phyloP scores from a whole-genome alignment of 2,888 invertebrate species.

The Tenthredo livida region DNA sequence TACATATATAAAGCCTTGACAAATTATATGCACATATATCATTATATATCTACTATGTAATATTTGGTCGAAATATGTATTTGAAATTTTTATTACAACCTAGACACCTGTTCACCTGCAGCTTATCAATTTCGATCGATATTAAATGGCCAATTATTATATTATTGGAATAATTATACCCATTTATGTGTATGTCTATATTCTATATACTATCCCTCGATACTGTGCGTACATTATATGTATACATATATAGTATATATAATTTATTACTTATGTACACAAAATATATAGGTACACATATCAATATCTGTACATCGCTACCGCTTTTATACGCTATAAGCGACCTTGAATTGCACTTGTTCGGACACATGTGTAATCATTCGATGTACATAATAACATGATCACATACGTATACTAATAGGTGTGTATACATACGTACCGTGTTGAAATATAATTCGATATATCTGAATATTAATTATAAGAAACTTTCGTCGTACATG shows the following conservation, averaged over 20 bases:
- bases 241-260: too few relatives aligned
- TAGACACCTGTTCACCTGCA: too few relatives aligned
- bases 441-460: background rate
- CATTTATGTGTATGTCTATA: background rate
- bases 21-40: too few relatives aligned
- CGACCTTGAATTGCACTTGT: conserved; percentile 25
- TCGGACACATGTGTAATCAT: background rate
- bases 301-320: background rate
- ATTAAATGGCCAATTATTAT: too few relatives aligned
- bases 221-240: background rate
- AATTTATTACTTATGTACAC: background rate
- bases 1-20: too few relatives aligned
- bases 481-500: too few relatives aligned
- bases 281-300: background rate
- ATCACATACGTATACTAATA: background rate
- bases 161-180: background rate
- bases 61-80: too few relatives aligned
- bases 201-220: background rate
- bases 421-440: background rate
- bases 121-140: too few relatives aligned
- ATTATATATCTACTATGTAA: too few relatives aligned
- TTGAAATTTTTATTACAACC: too few relatives aligned
- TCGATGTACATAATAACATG: background rate
- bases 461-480: too few relatives aligned
- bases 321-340: background rate